phyloP scores from a whole-genome alignment of 2,797 vertebrate genomes.

The Cossypha dichroa region DNA sequence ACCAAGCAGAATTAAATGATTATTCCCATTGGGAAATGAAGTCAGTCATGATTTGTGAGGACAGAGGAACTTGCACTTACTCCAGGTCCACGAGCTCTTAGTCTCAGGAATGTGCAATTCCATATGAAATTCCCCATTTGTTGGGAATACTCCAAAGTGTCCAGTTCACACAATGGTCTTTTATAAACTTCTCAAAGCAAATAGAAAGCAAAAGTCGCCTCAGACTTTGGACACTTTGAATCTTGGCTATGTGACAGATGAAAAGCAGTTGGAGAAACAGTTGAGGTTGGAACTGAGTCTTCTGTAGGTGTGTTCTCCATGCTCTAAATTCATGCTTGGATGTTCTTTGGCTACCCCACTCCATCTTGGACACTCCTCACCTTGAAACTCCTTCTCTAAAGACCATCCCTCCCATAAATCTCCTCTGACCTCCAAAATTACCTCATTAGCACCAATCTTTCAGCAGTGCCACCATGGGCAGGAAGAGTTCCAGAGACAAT shows the following conservation, averaged over 20 bases:
- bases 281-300: neutral
- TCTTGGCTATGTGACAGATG: too few relatives aligned
- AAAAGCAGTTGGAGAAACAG: neutral
- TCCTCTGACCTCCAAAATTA: neutral
- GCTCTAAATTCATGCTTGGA: neutral
- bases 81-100: neutral
- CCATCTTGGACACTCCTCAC: neutral
- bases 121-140: neutral
- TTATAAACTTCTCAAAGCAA: neutral
- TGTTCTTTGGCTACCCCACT: neutral
- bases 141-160: neutral
- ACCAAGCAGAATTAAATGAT: neutral
- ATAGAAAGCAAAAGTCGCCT: neutral
- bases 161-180: neutral
- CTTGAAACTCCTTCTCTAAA: neutral
- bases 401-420: neutral
- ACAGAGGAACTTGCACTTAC: neutral
- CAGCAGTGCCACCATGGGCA: neutral
- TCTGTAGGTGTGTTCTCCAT: neutral
- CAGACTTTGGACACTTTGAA: fast-evolving
- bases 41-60: neutral
- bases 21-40: fast-evolving
- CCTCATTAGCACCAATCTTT: neutral
- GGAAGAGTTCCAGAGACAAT: neutral
- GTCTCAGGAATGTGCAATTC: neutral